These are phyloP conservation scores for Echeneis naucrates DNA, from an alignment of 2,797 vertebrate species.

Conservation along the genomic window DNA sequence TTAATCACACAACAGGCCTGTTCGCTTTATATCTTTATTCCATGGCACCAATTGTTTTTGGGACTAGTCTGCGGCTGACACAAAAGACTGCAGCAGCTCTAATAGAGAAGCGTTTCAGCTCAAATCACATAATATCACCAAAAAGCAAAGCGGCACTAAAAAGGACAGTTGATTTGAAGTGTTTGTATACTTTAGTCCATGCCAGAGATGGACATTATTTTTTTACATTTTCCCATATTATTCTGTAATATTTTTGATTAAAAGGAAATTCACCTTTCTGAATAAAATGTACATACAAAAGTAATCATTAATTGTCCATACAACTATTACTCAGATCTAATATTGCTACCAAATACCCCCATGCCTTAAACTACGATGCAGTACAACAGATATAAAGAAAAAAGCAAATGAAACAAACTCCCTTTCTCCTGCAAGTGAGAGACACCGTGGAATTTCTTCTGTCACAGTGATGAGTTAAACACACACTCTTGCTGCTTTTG, in stretches of 20 bases:
- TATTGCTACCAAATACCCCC: conserved; percentile 18
- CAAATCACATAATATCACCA: not conserved
- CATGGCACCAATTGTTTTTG: conserved; percentile 13
- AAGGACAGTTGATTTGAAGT: not conserved
- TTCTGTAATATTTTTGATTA: not conserved
- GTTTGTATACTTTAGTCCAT: too few species aligned
- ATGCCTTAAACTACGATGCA: conserved; percentile 23
- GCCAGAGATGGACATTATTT: too few species aligned
- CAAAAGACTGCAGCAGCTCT: not conserved
- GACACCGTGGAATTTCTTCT: conserved; percentile 29
- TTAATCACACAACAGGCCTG: conserved; percentile 32
- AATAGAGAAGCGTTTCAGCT: not conserved
- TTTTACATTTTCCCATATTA: too few species aligned
- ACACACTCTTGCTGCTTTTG: conserved; percentile 22
- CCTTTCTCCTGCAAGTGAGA: conserved; percentile 5
- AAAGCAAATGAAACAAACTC: conserved; percentile 26
- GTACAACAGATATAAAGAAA: conserved; percentile 14
- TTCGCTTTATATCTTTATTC: conserved; percentile 12
- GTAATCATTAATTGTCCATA: too few species aligned
- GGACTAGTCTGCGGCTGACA: not conserved
- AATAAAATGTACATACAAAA: too few species aligned
- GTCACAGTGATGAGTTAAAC: conserved; percentile 24
- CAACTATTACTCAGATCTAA: conserved; percentile 8
- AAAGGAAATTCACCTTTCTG: not conserved
- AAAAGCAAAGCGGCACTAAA: too few species aligned